Evolutionary conservation across 1,140 invertebrate species (phyloP), one percentile per base, ranked within the genome.

Genomic region (Calycopis cecrops): DNA sequence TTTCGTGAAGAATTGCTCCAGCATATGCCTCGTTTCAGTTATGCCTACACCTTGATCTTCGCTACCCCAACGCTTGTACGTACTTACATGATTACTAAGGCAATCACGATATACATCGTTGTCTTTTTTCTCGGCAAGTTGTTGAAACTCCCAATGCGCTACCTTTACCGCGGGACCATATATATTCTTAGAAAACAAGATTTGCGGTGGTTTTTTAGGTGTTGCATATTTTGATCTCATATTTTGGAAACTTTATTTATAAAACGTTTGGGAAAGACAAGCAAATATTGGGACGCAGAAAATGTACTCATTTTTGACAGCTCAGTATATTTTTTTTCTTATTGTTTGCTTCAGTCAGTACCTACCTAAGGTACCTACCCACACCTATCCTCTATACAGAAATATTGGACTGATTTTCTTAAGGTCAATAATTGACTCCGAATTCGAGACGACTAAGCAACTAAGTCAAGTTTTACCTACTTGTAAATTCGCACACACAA

Each of bases 141-240:
- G 55, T 33, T 66, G 48, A 52, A 61, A 85, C 50, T 88, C 76
- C 88, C 88, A 90, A 57, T 86, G 75, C 48, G 79, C 73, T 21
- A 87, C 73, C 76, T 89, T 89, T 11, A 84, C 76, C 44, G 65
- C 66, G 1, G 77, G 69, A 12, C 72, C 65, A 58, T 88, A 90
- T 9, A 17, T 73, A 56, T 87, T 88, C 71, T 88, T 89, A 3
- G 79, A 86, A 72, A 88, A 88, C 40, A 89, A 67, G 47, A 87
- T 85, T 67, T 84, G 80, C 55, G 69, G 70, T 6, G 83, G 83
- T 59, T 86, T 86, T 70, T 86, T 84, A 17, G 76, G 66, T 63
- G 74, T 84, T 48, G 74, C 65, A 58, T 76, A 67, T 69, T 81
- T 81, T 21, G 73, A 68, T 37, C 76, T 67, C 77, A 83, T 85